A percentile compares a stretch with the other conserved stretches of the same genome.
Evolutionary conservation across 2,797 vertebrate genomes (phyloP).

Genomic region (Silurus lanzhouensis): DNA sequence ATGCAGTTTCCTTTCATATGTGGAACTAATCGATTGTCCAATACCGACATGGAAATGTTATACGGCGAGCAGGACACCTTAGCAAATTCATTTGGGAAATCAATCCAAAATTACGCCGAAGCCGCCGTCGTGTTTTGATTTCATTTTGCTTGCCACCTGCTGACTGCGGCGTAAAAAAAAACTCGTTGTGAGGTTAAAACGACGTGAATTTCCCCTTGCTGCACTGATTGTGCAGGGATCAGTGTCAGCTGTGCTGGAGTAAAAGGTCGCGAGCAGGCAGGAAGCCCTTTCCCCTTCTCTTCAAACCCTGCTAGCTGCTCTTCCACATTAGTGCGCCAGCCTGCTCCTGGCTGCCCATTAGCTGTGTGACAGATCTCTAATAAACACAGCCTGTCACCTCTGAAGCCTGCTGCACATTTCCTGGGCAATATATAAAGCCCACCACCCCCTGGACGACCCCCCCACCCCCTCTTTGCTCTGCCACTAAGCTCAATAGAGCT

Average conservation of each 20-base stretch:
- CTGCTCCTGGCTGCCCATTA: constrained; percentile 73
- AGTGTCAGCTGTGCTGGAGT: constrained; percentile 27
- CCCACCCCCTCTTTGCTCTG: constrained; percentile 48
- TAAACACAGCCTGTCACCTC: constrained; percentile 84
- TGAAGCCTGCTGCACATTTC: constrained; percentile 80
- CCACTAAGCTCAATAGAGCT: constrained; percentile 75
- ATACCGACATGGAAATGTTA: constrained; percentile 1
- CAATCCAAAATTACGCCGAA: background rate
- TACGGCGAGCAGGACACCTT: background rate
- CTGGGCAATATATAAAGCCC: constrained; percentile 75
- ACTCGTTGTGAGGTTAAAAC: background rate
- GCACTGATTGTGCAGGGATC: background rate
- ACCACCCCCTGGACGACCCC: constrained; percentile 41
- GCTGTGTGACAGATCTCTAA: constrained; percentile 83
- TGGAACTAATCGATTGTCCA: constrained; percentile 12
- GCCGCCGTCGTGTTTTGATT: background rate
- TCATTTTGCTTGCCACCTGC: constrained; percentile 5
- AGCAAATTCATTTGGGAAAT: constrained; percentile 22
- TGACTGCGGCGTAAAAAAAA: background rate
- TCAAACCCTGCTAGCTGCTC: constrained; percentile 57
- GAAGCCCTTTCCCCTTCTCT: constrained; percentile 52
- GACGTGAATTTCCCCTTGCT: background rate
- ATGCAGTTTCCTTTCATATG: constrained; percentile 1
- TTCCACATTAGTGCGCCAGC: constrained; percentile 56
- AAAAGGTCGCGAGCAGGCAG: constrained; percentile 32